Evolutionary conservation across 2,888 invertebrate genomes (phyloP), one percentile per base, ranked within the genome.

Genomic region (Nomada ferruginata): DNA sequence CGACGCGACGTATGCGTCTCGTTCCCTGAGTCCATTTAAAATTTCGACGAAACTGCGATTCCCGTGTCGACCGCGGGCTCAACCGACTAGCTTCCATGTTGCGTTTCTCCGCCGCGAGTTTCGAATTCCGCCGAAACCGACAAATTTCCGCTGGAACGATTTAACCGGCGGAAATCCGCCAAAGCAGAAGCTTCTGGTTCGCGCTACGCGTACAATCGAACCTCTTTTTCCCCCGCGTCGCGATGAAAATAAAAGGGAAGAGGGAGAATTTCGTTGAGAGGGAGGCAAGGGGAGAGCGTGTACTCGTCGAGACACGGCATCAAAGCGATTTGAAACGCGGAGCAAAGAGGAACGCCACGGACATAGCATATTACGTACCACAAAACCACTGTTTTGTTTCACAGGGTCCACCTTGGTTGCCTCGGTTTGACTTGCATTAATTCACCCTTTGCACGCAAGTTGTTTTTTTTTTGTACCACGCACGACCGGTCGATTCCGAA

Each of bases 361-460:
- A 52, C 66, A 53, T 47, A 70, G 60, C 23, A 63, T 75, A 76
- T 75, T 73, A 74, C 68, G 60, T 57, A 63, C 83, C 86, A 26
- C 82, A 73, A 73, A 79, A 73, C 59, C 79, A 53, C 60, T 71
- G 81, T 79, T 83, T 81, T 79, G 84, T 87, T 85, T 74, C 65
- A 57, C 66, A 71, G 66, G 57, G 59, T 53, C 52, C 50, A 53
- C 74, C 29, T 63, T 57, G 76, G 55, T 71, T 42, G 65, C 64
- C 42, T 57, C 79, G 71, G 81, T 80, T 87, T 76, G 82, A 84
- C 82, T 86, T 75, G 83, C 85, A 85, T 84, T 87, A 86, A 89
- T 87, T 86, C 78, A 79, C 83, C 76, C 89, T 87, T 83, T 84
- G 86, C 86, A 85, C 83, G 85, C 84, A 88, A 87, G 85, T 42